These are phyloP conservation scores for Discoglossus pictus DNA, from an alignment of 2,797 vertebrate genomes.

Conservation along the genomic window DNA sequence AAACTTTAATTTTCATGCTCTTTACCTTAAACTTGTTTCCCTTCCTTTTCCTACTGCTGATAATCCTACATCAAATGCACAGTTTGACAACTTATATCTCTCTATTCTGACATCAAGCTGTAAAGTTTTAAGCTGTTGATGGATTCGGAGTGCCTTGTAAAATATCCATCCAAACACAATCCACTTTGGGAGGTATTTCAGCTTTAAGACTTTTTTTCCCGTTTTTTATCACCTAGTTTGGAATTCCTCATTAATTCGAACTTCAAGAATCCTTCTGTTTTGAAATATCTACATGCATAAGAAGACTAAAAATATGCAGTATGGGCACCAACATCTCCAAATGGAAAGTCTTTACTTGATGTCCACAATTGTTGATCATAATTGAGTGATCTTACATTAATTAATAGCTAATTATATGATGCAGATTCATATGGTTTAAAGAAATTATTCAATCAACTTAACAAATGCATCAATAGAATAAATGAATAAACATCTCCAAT, in stretches of 20 bases:
- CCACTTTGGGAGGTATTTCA: conserved; percentile 28
- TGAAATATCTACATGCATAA: conserved; percentile 28
- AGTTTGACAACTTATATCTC: conserved; percentile 41
- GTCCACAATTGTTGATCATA: too few species aligned
- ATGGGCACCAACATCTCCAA: conserved; percentile 15
- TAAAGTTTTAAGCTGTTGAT: conserved; percentile 34
- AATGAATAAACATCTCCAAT: too few species aligned
- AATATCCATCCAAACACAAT: conserved; percentile 39
- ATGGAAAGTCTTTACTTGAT: too few species aligned
- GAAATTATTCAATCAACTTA: too few species aligned
- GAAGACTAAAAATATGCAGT: conserved; percentile 7
- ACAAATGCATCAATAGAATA: too few species aligned
- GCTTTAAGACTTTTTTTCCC: conserved; percentile 15
- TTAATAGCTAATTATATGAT: too few species aligned
- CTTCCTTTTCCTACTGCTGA: conserved; percentile 30
- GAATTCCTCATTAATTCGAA: conserved; percentile 1
- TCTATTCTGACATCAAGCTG: conserved; percentile 27
- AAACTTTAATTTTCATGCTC: conserved; percentile 43
- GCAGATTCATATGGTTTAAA: too few species aligned
- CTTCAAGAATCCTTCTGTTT: conserved; percentile 15
- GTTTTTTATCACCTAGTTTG: conserved; percentile 17
- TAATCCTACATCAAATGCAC: conserved; percentile 46
- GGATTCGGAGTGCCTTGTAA: conserved; percentile 28
- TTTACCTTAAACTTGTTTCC: conserved; percentile 35
- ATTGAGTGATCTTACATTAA: too few species aligned